phyloP scores from a whole-genome alignment of 2,888 invertebrate species.

The Hoplodrina blanda region DNA sequence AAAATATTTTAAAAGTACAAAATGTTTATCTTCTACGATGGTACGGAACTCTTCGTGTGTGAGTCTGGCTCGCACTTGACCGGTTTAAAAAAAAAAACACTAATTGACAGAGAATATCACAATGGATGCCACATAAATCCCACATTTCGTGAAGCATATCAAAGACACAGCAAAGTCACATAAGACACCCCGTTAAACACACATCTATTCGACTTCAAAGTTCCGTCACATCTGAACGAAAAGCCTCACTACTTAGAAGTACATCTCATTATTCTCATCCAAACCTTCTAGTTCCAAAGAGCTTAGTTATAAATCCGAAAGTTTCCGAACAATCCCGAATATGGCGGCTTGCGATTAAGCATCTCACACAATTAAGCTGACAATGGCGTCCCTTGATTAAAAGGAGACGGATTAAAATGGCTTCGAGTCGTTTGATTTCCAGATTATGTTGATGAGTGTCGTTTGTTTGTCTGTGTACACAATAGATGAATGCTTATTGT shows the following conservation, averaged over 20 bases:
- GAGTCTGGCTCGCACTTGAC: too few relatives aligned
- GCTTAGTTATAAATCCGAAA: conserved; percentile 60
- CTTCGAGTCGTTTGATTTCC: conserved; percentile 67
- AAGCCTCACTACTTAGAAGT: conserved; percentile 54
- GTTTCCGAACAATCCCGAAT: conserved; percentile 59
- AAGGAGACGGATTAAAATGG: conserved; percentile 67
- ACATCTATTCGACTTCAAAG: conserved; percentile 35
- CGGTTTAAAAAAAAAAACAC: background rate
- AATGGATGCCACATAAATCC: background rate
- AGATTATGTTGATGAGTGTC: conserved; percentile 66
- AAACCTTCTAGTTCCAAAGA: conserved; percentile 59
- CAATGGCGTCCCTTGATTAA: conserved; percentile 72
- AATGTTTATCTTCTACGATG: too few relatives aligned
- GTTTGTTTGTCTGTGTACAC: conserved; percentile 55
- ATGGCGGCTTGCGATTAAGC: conserved; percentile 57
- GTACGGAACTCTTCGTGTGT: too few relatives aligned
- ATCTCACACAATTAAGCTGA: conserved; percentile 70
- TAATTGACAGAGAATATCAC: background rate
- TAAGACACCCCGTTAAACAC: conserved; percentile 11
- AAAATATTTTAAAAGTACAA: too few relatives aligned
- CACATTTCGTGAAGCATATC: background rate
- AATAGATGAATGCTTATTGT: conserved; percentile 56
- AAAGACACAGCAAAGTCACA: conserved; percentile 6
- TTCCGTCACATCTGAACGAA: conserved; percentile 51
- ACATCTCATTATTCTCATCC: conserved; percentile 55